Evolutionary conservation across 1,140 invertebrate species (phyloP), one percentile per base, ranked within the genome.

Genomic region (Galleria mellonella): DNA sequence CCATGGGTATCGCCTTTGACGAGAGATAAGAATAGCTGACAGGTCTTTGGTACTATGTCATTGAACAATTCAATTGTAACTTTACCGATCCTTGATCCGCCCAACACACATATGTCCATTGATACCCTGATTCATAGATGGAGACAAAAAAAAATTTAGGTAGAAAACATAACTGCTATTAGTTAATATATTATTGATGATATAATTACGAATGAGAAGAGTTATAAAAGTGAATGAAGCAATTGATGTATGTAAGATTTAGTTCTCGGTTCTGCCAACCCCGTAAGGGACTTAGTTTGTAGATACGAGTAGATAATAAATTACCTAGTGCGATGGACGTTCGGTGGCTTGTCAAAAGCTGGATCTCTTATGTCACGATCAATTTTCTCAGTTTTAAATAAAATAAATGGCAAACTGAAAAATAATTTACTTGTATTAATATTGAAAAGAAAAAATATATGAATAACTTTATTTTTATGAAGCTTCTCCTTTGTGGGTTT

Each of bases 381-480:
- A 30, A 84, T 72, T 57, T 68, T 76, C 29, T 72, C 77, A 15
- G 74, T 75, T 43, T 84, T 83, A 42, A 84, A 83, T 38, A 83
- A 55, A 23, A 84, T 79, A 38, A 84, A 84, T 2, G 78, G 81
- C 30, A 79, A 62, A n/a, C 81, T 84, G 64, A 29, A 76, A 73
- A 45, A 13, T 29, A 40, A 30, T 17, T 38, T n/a, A n/a, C n/a
- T n/a, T n/a, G n/a, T n/a, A n/a, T n/a, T n/a, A n/a, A n/a, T n/a
- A n/a, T n/a, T n/a, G n/a, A 38, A 37, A 43, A 12, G 9, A 17
- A 28, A 31, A 12, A 13, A 36, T 43, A 39, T 11, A 7, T 14
- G 1, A 9, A 9, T 14, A 35, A 32, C n/a, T n/a, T n/a, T n/a
- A n/a, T n/a, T n/a, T n/a, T n/a, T n/a, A n/a, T n/a, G n/a, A n/a